Conservation (phyloP, 2,113 vertebrate species). For the Pampusana beccarii region DNA sequence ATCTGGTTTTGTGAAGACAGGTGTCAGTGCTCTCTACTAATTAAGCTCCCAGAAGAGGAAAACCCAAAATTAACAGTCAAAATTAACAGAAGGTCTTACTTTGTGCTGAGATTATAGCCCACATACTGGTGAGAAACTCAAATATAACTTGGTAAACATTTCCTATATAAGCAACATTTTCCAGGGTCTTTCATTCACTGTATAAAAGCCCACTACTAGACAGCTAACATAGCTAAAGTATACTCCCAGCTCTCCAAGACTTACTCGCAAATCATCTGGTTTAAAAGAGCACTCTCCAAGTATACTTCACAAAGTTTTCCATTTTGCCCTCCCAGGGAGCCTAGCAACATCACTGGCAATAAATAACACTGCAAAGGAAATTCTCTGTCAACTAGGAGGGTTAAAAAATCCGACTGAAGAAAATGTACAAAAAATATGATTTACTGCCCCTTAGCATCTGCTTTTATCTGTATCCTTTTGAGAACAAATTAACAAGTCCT, state of each 20-base stretch:
- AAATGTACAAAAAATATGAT: conserved; percentile 49
- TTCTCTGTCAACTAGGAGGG: conserved; percentile 28
- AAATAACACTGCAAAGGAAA: conserved; percentile 67
- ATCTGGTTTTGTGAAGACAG: background rate
- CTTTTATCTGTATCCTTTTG: conserved; percentile 68
- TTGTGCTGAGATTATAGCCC: background rate
- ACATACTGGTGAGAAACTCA: background rate
- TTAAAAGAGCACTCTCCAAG: conserved; percentile 16
- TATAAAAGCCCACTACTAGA: conserved; percentile 1
- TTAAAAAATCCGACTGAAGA: conserved; percentile 37
- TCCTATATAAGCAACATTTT: conserved; percentile 22
- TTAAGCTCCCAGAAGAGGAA: background rate
- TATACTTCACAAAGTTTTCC: conserved; percentile 37
- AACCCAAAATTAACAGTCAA: background rate
- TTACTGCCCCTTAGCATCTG: conserved; percentile 68
- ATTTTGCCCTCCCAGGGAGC: conserved; percentile 49
- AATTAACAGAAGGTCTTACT: background rate
- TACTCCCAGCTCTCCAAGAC: background rate
- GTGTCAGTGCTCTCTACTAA: background rate
- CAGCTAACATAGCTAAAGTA: conserved; percentile 1
- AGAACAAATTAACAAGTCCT: conserved; percentile 68
- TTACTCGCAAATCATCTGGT: background rate
- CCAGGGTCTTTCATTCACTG: conserved; percentile 5
- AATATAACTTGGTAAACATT: background rate
- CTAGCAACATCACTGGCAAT: conserved; percentile 12